Conservation (phyloP, 2,797 vertebrate species). For the Coccyzus lansbergi region DNA sequence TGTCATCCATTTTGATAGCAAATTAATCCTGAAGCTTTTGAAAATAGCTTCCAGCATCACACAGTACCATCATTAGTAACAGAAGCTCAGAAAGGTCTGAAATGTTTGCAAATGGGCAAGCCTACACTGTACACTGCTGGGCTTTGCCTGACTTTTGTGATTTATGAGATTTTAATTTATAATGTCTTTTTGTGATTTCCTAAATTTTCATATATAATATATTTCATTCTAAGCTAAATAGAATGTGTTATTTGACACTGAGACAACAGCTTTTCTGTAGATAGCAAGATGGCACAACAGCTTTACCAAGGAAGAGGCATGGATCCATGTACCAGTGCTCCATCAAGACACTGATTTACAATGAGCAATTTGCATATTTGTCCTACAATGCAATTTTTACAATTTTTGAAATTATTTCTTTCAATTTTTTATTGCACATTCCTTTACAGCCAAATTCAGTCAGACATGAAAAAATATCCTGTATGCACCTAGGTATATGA, state of each 20-base stretch:
- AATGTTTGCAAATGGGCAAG: background rate
- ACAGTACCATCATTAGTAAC: background rate
- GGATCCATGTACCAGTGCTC: background rate
- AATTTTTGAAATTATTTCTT: background rate
- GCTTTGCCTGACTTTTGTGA: background rate
- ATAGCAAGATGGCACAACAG: background rate
- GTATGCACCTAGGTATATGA: background rate
- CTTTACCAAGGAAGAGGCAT: background rate
- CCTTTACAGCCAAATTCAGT: background rate
- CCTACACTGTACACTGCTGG: background rate
- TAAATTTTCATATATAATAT: background rate
- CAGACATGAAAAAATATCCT: background rate
- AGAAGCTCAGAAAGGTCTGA: background rate
- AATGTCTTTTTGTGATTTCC: background rate
- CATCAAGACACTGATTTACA: background rate
- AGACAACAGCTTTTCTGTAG: background rate
- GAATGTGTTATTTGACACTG: background rate
- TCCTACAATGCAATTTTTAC: background rate
- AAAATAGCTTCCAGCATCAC: background rate
- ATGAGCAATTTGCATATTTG: background rate
- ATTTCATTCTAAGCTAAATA: background rate
- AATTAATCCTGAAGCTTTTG: constrained; percentile 63
- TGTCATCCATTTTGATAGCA: constrained; percentile 57
- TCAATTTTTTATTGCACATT: background rate
- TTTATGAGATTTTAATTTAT: background rate